Conservation (phyloP, 2,888 invertebrate genomes). For the Orchesella flavescens region DNA sequence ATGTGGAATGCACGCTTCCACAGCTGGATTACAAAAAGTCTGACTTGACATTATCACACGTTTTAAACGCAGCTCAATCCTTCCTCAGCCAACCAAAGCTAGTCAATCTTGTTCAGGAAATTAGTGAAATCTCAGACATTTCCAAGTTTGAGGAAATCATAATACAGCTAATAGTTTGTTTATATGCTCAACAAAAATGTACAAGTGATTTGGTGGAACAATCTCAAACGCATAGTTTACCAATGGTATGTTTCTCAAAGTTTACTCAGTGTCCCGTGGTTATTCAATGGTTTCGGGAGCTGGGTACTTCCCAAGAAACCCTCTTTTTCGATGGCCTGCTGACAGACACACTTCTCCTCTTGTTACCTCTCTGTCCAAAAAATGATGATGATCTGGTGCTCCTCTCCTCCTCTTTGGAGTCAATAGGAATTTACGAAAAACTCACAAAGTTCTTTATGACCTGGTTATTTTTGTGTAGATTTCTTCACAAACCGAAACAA, state of each 20-base stretch:
- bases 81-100: slow-evolving; percentile 62
- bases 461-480: slow-evolving; percentile 59
- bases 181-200: slow-evolving; percentile 38
- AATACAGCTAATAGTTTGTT: slow-evolving; percentile 24
- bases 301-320: slow-evolving; percentile 43
- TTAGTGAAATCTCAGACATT: slow-evolving; percentile 15
- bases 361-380: slow-evolving; percentile 51
- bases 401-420: slow-evolving; percentile 15
- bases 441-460: slow-evolving; percentile 49
- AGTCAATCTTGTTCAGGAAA: slow-evolving; percentile 44
- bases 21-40: slow-evolving; percentile 48
- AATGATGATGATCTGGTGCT: slow-evolving; percentile 21
- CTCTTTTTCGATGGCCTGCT: slow-evolving; percentile 57
- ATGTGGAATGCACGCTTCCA: slow-evolving; percentile 39
- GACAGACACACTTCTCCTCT: slow-evolving; percentile 60
- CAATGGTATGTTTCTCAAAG: slow-evolving; percentile 44
- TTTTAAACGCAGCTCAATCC: slow-evolving; percentile 36
- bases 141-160: slow-evolving; percentile 25
- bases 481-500: slow-evolving; percentile 49
- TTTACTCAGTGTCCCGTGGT: slow-evolving; percentile 52
- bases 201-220: background rate
- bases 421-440: slow-evolving; percentile 38
- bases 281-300: slow-evolving; percentile 53
- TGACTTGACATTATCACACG: slow-evolving; percentile 50
- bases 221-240: background rate